A percentile compares a stretch with the other conserved stretches of the same genome.
Evolutionary conservation across 2,888 invertebrate genomes (phyloP).

Genomic region (Cloeon dipterum): DNA sequence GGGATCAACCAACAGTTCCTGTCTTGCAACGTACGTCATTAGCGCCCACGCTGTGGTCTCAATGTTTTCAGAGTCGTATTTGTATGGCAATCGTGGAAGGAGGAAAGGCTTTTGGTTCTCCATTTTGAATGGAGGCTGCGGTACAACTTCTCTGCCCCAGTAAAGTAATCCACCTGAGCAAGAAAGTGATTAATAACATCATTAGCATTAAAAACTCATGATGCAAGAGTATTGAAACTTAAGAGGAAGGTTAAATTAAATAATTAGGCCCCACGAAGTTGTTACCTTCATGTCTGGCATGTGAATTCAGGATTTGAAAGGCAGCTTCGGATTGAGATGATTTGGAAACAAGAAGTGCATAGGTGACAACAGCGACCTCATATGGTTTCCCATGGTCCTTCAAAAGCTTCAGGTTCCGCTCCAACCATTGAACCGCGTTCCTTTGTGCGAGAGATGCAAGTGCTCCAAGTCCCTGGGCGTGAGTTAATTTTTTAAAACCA

Average conservation of each 20-base stretch:
- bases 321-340: constrained; percentile 72
- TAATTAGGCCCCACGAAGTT: not conserved
- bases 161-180: constrained; percentile 57
- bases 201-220: not conserved
- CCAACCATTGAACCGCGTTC: constrained; percentile 55
- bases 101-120: constrained; percentile 84
- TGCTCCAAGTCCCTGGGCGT: constrained; percentile 37
- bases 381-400: constrained; percentile 50
- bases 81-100: constrained; percentile 66
- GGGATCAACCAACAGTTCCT: constrained; percentile 57
- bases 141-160: constrained; percentile 61
- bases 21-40: constrained; percentile 64
- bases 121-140: constrained; percentile 58
- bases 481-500: constrained; percentile 3
- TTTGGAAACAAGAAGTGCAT: constrained; percentile 61
- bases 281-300: constrained; percentile 41
- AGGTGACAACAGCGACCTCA: constrained; percentile 71
- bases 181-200: too few species aligned
- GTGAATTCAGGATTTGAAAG: constrained; percentile 41
- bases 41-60: constrained; percentile 85
- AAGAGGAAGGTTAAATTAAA: not conserved
- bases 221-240: too few species aligned
- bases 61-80: constrained; percentile 74
- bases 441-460: constrained; percentile 52
- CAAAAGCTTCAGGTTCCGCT: constrained; percentile 54